Evolutionary conservation across 2,113 vertebrate species (phyloP).

Genomic region (Hoplias malabaricus): DNA sequence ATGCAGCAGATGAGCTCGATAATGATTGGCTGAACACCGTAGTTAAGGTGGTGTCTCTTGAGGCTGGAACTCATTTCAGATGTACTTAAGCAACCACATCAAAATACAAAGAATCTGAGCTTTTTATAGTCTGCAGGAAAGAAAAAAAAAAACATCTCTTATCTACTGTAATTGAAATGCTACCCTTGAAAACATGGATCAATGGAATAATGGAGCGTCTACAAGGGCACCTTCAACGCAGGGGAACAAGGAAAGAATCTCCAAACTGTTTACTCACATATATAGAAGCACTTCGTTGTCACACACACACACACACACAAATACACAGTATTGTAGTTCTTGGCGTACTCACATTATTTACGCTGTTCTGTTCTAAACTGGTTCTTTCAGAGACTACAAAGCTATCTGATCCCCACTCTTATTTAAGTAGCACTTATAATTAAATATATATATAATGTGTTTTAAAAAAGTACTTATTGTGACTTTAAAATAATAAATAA

Average conservation of each 20-base stretch:
- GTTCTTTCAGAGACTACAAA: too few species aligned
- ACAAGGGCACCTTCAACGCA: constrained; percentile 22
- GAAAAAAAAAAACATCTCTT: background rate
- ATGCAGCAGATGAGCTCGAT: background rate
- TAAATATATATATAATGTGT: too few species aligned
- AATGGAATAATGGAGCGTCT: constrained; percentile 21
- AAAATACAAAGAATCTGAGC: background rate
- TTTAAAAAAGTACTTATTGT: too few species aligned
- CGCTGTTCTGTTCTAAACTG: too few species aligned
- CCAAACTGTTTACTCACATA: background rate
- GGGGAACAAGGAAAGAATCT: constrained; percentile 7
- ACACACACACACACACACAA: constrained; percentile 4
- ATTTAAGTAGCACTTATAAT: too few species aligned
- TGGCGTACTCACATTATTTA: background rate
- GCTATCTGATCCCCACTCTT: too few species aligned
- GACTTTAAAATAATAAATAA: too few species aligned
- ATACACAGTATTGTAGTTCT: background rate
- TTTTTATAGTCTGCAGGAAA: constrained; percentile 12
- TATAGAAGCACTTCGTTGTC: background rate
- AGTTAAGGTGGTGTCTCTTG: background rate
- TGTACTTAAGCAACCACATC: background rate
- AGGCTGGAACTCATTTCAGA: background rate
- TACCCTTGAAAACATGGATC: constrained; percentile 26
- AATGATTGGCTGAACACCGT: background rate
- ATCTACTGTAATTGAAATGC: constrained; percentile 1